These are phyloP conservation scores for Coelopa pilipes DNA, from an alignment of 2,888 invertebrate species.

Conservation along the genomic window DNA sequence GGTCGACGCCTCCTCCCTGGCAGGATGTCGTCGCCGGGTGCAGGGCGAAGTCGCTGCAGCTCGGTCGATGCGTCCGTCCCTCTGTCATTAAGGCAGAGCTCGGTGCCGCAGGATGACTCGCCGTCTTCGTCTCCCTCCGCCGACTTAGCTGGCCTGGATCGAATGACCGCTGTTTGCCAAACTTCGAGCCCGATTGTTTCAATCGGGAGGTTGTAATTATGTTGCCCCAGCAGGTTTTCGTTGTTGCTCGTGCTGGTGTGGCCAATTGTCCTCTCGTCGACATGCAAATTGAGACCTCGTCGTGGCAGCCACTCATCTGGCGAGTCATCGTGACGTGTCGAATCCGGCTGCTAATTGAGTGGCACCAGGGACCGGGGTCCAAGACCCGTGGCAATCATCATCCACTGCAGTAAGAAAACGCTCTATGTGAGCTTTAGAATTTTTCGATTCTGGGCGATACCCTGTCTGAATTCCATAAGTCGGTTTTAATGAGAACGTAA, in stretches of 20 bases:
- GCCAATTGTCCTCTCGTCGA: background rate
- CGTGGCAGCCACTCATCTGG: background rate
- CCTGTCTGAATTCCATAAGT: too few species aligned
- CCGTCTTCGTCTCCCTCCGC: background rate
- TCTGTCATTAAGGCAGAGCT: slow-evolving; percentile 10
- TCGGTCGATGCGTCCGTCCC: background rate
- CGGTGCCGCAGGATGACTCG: slow-evolving; percentile 9
- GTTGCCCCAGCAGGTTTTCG: background rate
- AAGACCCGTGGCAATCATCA: too few species aligned
- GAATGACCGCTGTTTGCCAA: too few species aligned
- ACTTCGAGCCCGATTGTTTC: too few species aligned
- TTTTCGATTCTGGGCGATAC: too few species aligned
- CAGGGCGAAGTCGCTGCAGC: too few species aligned
- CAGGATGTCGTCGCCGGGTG: background rate
- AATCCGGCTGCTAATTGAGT: background rate
- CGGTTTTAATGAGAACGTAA: too few species aligned
- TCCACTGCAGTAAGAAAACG: too few species aligned
- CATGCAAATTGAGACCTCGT: slow-evolving; percentile 19
- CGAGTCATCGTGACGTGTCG: slow-evolving; percentile 14
- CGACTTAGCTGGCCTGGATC: too few species aligned
- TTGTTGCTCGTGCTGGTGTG: background rate
- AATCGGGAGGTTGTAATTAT: too few species aligned
- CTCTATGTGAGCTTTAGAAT: too few species aligned
- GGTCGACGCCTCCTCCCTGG: background rate
- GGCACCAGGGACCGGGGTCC: too few species aligned